These are phyloP conservation scores for Catocala sponsa DNA, from an alignment of 2,888 invertebrate genomes.

Conservation along the genomic window DNA sequence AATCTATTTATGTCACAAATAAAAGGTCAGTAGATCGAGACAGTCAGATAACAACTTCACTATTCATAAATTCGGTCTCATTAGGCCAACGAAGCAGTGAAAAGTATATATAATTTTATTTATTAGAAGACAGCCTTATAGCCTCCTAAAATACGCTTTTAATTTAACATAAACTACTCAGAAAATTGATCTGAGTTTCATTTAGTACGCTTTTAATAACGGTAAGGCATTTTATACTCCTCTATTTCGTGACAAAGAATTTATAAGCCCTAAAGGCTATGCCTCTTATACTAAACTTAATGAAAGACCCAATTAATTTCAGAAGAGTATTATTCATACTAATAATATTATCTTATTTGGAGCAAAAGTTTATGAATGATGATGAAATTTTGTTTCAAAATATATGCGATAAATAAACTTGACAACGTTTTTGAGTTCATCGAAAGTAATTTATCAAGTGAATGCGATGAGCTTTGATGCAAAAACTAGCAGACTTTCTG, in stretches of 20 bases:
- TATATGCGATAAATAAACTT: constrained; percentile 40
- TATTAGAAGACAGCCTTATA: no score
- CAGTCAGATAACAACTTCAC: no score
- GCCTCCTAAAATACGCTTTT: background rate
- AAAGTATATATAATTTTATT: no score
- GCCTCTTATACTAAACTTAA: constrained; percentile 18
- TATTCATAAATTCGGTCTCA: no score
- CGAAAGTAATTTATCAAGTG: constrained; percentile 42
- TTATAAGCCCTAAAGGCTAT: constrained; percentile 5
- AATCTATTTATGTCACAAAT: no score
- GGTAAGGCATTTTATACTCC: background rate
- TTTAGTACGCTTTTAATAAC: constrained; percentile 7
- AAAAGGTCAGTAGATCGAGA: no score
- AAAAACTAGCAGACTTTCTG: constrained; percentile 32
- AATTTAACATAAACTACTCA: constrained; percentile 2
- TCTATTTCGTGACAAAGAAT: constrained; percentile 1
- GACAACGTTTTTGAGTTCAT: constrained; percentile 30
- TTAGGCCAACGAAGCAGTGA: no score
- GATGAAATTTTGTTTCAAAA: constrained; percentile 38
- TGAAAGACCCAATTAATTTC: constrained; percentile 38
- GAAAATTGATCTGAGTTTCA: constrained; percentile 1
- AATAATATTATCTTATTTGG: constrained; percentile 25
- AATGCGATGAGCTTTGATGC: constrained; percentile 29
- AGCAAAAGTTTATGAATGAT: constrained; percentile 49
- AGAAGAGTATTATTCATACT: constrained; percentile 34